A percentile compares a stretch with the other conserved stretches of the same genome.
These are phyloP conservation scores for Halcyon chelicuti DNA, from an alignment of 2,797 vertebrate genomes.

Conservation along the genomic window DNA sequence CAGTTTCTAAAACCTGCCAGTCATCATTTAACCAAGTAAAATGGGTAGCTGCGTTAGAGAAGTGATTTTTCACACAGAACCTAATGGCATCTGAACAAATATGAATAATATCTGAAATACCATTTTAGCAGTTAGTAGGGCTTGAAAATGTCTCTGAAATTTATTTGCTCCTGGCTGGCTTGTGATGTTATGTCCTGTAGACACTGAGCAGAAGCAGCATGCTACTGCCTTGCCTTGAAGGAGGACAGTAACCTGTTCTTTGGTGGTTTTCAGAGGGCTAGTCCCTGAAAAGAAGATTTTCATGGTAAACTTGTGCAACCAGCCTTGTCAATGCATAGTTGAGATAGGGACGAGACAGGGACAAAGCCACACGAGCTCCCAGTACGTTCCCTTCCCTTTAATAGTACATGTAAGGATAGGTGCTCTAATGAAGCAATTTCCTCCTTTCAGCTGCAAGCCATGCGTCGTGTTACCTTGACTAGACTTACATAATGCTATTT, in stretches of 20 bases:
- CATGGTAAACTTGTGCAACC: background rate
- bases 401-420: background rate
- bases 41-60: background rate
- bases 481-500: background rate
- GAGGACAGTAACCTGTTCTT: background rate
- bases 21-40: constrained; percentile 61
- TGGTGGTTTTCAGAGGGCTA: background rate
- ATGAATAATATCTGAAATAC: constrained; percentile 52
- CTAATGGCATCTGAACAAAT: constrained; percentile 60
- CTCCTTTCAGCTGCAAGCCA: background rate
- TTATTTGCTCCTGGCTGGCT: constrained; percentile 15
- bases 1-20: constrained; percentile 51
- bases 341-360: background rate
- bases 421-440: background rate
- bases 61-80: constrained; percentile 58
- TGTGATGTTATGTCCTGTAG: background rate
- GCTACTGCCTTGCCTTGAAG: background rate
- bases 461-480: background rate
- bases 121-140: constrained; percentile 60
- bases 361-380: background rate
- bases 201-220: background rate
- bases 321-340: background rate
- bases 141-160: constrained; percentile 62
- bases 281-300: background rate
- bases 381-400: background rate